Evolutionary conservation across 30 jellyfish, hydroid and myxozoan genomes (phyloP).

Genomic region (Nemopilema nomurai): DNA sequence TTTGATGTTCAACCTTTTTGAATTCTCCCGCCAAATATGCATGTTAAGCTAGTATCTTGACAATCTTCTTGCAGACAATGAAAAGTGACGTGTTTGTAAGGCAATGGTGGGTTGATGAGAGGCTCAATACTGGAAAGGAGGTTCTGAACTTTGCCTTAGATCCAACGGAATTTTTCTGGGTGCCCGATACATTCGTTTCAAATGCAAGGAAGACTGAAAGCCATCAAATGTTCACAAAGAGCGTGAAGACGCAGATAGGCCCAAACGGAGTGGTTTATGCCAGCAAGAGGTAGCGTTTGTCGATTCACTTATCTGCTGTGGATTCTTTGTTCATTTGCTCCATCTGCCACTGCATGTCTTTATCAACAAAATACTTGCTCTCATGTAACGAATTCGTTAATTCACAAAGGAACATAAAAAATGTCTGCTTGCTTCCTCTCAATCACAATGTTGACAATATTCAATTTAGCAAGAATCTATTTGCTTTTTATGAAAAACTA

Average conservation of each 20-base stretch:
- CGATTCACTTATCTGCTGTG: neutral
- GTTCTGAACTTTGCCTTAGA: constrained; percentile 16
- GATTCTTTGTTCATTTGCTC: neutral
- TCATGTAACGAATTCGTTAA: too few species aligned
- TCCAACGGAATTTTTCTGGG: constrained; percentile 59
- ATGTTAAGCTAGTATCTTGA: neutral
- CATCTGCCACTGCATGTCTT: neutral
- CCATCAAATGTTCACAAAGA: constrained; percentile 43
- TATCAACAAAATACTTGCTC: too few species aligned
- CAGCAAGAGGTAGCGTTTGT: constrained; percentile 24
- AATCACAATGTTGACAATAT: too few species aligned
- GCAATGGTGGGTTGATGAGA: constrained; percentile 59
- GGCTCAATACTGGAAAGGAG: constrained; percentile 27
- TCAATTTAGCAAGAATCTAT: too few species aligned
- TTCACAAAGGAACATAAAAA: too few species aligned
- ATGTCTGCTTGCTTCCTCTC: too few species aligned
- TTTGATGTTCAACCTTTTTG: too few species aligned
- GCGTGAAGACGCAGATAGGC: constrained; percentile 30
- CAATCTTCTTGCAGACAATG: constrained; percentile 22
- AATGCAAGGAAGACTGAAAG: constrained; percentile 58
- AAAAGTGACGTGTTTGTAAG: constrained; percentile 55
- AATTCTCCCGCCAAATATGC: neutral
- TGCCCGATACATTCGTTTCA: constrained; percentile 57
- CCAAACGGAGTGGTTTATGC: constrained; percentile 63
- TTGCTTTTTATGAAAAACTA: too few species aligned